A percentile compares a stretch with the other conserved stretches of the same genome.
These are phyloP conservation scores for Procambarus clarkii DNA, from an alignment of 1,140 invertebrate species.

Conservation along the genomic window DNA sequence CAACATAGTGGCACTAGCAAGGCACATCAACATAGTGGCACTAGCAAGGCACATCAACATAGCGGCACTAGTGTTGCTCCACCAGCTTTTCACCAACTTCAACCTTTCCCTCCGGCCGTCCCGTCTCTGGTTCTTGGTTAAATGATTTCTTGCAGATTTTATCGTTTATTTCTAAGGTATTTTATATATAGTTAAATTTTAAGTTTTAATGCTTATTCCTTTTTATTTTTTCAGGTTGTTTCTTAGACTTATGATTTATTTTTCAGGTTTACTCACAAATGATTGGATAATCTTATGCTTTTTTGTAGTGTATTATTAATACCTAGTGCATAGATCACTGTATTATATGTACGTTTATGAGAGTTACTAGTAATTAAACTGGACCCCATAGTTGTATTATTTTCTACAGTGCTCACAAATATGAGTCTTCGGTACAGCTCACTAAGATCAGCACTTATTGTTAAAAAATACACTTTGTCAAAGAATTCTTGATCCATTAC, in stretches of 20 bases:
- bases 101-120: no score
- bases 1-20: not conserved
- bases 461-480: no score
- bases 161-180: not conserved
- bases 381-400: no score
- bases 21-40: no score
- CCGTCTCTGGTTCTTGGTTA: not conserved
- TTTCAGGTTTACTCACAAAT: not conserved
- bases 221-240: not conserved
- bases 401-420: no score
- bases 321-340: not conserved
- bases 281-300: not conserved
- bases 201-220: constrained; percentile 2
- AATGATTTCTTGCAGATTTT: not conserved
- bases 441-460: no score
- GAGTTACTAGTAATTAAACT: no score
- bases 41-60: no score
- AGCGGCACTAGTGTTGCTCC: not conserved
- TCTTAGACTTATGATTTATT: constrained; percentile 2
- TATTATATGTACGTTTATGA: no score
- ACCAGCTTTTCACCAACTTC: not conserved
- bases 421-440: no score
- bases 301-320: not conserved
- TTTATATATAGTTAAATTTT: not conserved
- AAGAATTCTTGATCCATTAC: no score